phyloP scores from a whole-genome alignment of 2,113 vertebrate genomes.

The Daubentonia madagascariensis region DNA sequence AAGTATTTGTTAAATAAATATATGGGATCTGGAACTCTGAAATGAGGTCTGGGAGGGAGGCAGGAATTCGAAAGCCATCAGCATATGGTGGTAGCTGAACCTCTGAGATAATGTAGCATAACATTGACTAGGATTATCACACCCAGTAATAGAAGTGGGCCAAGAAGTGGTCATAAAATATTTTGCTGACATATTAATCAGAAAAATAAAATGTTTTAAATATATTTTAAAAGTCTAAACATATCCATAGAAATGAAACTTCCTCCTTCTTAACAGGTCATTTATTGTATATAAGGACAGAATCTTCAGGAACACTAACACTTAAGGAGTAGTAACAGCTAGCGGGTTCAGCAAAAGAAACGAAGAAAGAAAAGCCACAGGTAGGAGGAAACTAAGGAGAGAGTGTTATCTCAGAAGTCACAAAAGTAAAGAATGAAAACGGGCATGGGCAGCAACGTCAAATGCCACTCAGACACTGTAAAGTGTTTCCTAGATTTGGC shows the following conservation, averaged over 20 bases:
- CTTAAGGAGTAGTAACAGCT: background rate
- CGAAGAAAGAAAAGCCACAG: background rate
- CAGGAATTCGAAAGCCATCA: background rate
- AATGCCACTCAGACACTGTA: background rate
- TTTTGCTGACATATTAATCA: constrained; percentile 18
- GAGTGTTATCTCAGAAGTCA: background rate
- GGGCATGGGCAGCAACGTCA: background rate
- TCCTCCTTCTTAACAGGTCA: background rate
- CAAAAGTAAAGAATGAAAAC: background rate
- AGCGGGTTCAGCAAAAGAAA: background rate
- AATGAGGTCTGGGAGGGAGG: background rate
- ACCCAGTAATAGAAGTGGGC: background rate
- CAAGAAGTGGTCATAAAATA: constrained; percentile 26
- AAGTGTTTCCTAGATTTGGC: background rate
- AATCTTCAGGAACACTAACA: background rate
- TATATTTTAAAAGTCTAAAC: background rate
- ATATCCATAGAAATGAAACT: background rate
- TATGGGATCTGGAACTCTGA: background rate
- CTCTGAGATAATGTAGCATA: background rate
- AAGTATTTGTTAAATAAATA: background rate
- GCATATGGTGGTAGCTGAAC: background rate
- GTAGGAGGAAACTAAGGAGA: background rate
- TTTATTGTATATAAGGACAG: background rate
- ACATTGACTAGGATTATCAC: background rate
- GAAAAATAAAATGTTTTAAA: constrained; percentile 9